A percentile compares a stretch with the other conserved stretches of the same genome.
phyloP scores from a whole-genome alignment of 2,797 vertebrate genomes.

The Takifugu rubripes region DNA sequence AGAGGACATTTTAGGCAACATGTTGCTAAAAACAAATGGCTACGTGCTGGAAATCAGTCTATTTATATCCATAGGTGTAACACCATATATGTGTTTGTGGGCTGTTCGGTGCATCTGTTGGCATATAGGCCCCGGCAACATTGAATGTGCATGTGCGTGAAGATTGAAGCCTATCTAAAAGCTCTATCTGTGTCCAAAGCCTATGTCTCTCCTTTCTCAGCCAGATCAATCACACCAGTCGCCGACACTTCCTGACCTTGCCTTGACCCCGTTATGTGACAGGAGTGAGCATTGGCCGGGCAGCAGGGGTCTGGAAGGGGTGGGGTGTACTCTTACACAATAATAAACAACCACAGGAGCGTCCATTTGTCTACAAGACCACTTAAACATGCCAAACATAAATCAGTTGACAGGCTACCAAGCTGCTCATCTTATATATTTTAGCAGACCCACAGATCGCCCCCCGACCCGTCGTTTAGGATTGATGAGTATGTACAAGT shows the following conservation, averaged over 20 bases:
- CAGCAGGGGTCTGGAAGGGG: constrained; percentile 33
- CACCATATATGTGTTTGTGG: constrained; percentile 3
- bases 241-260: constrained; percentile 64
- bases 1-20: constrained; percentile 18
- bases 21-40: not conserved
- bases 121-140: not conserved
- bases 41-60: not conserved
- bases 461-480: constrained; percentile 7
- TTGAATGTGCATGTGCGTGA: constrained; percentile 16
- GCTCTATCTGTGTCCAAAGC: constrained; percentile 39
- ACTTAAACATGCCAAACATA: constrained; percentile 61
- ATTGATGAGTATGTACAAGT: constrained; percentile 28
- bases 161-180: constrained; percentile 17
- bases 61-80: not conserved
- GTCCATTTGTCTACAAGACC: constrained; percentile 59
- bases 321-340: constrained; percentile 40
- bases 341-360: constrained; percentile 55
- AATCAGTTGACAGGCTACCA: constrained; percentile 65
- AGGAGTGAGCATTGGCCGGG: constrained; percentile 51
- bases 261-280: constrained; percentile 70
- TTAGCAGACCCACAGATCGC: constrained; percentile 7
- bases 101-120: constrained; percentile 7
- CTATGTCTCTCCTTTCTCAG: constrained; percentile 71
- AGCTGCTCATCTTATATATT: constrained; percentile 53
- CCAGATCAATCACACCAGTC: constrained; percentile 72